Conservation (phyloP, 2,797 vertebrate species). For the Alosa sapidissima region DNA sequence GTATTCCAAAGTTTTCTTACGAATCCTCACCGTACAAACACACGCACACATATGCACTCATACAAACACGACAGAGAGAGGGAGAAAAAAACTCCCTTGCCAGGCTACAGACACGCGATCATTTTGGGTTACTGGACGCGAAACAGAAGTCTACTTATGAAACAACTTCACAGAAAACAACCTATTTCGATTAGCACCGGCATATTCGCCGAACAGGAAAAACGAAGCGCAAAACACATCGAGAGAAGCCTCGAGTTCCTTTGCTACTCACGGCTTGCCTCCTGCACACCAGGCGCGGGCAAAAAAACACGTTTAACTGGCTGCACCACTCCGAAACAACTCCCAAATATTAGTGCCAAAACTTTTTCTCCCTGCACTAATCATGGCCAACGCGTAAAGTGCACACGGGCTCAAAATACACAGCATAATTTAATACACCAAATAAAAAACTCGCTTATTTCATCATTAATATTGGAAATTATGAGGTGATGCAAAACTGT, state of each 20-base stretch:
- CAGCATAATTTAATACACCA: constrained; percentile 8
- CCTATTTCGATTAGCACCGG: constrained; percentile 28
- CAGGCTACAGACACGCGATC: constrained; percentile 42
- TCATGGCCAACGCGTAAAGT: constrained; percentile 61
- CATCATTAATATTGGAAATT: neutral
- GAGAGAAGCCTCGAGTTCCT: constrained; percentile 34
- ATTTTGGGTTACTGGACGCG: constrained; percentile 35
- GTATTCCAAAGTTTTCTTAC: constrained; percentile 47
- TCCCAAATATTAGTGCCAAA: constrained; percentile 69
- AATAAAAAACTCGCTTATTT: neutral
- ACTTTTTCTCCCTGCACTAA: constrained; percentile 67
- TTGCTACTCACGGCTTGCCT: constrained; percentile 59
- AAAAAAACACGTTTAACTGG: constrained; percentile 92
- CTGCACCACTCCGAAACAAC: constrained; percentile 79
- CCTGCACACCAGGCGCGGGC: constrained; percentile 62
- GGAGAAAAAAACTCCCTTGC: constrained; percentile 11
- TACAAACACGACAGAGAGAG: neutral
- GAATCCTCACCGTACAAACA: constrained; percentile 28
- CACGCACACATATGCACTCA: constrained; percentile 33
- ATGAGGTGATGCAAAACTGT: neutral
- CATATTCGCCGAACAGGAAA: constrained; percentile 5
- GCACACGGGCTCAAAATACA: constrained; percentile 35
- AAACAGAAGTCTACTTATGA: constrained; percentile 23
- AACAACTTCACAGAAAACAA: constrained; percentile 27
- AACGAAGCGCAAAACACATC: constrained; percentile 30